Conservation (phyloP, 2,113 vertebrate species). For the Hemichromis elongatus region DNA sequence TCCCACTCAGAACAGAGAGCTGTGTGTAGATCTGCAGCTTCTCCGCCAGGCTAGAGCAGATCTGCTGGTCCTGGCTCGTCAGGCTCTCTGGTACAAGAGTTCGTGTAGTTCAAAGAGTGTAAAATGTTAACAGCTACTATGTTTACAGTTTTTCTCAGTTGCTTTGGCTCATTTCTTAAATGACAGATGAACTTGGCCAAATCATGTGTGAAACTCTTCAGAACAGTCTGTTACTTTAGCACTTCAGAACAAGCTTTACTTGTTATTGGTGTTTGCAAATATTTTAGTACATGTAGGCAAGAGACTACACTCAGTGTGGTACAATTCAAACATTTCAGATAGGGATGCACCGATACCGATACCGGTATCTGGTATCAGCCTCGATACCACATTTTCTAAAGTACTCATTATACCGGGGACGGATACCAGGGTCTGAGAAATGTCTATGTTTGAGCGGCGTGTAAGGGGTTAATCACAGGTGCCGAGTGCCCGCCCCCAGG, state of each 20-base stretch:
- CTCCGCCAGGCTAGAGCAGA: constrained; percentile 87
- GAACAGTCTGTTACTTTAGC: not conserved
- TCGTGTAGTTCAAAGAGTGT: not conserved
- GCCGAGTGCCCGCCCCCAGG: too few relatives aligned
- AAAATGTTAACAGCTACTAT: not conserved
- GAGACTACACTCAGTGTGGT: not conserved
- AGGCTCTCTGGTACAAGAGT: constrained; percentile 69
- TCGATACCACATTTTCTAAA: too few relatives aligned
- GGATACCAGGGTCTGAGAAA: too few relatives aligned
- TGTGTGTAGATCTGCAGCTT: constrained; percentile 83
- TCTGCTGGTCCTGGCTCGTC: constrained; percentile 84
- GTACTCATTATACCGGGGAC: too few relatives aligned
- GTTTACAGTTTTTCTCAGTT: not conserved
- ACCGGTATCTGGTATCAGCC: too few relatives aligned
- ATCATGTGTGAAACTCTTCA: not conserved
- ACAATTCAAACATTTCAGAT: not conserved
- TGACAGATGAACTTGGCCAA: not conserved
- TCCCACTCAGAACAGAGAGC: constrained; percentile 75
- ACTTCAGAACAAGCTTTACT: not conserved
- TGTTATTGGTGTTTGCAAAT: not conserved
- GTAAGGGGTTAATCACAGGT: too few relatives aligned
- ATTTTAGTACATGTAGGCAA: not conserved
- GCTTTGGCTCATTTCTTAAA: not conserved
- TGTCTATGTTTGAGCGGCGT: too few relatives aligned
- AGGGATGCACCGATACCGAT: too few relatives aligned